Conservation (phyloP, 2,113 vertebrate species). For the Empidonax traillii region DNA sequence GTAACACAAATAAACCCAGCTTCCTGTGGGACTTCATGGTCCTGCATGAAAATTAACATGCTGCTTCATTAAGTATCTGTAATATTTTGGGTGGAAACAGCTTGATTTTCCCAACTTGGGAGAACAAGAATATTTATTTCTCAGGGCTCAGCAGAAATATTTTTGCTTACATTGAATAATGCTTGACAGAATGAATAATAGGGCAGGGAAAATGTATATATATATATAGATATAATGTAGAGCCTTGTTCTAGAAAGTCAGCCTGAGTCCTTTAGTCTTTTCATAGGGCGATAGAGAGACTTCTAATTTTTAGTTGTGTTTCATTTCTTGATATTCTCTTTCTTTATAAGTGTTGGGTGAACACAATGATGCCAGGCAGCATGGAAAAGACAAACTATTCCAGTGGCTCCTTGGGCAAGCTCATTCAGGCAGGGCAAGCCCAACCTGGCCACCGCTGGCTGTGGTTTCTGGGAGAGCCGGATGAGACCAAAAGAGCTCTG, state of each 20-base stretch:
- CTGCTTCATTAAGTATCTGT: background rate
- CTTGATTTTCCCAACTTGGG: background rate
- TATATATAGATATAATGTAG: background rate
- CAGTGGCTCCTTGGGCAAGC: background rate
- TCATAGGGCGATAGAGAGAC: background rate
- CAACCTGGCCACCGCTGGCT: background rate
- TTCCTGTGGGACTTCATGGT: background rate
- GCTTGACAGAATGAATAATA: background rate
- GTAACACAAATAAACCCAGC: background rate
- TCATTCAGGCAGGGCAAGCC: background rate
- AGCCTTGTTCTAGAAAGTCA: background rate
- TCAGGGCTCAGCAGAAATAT: background rate
- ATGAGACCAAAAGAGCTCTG: background rate
- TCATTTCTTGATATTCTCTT: background rate
- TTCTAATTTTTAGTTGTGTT: background rate
- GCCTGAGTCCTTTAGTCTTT: background rate
- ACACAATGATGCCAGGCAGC: background rate
- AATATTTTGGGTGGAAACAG: background rate
- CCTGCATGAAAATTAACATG: background rate
- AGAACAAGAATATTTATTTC: background rate
- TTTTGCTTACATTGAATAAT: background rate
- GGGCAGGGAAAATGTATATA: background rate
- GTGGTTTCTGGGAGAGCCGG: background rate
- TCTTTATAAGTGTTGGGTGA: rapidly evolving
- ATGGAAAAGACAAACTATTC: background rate